These are phyloP conservation scores for Parnassius glacialis DNA, from an alignment of 2,888 invertebrate species.

Conservation along the genomic window DNA sequence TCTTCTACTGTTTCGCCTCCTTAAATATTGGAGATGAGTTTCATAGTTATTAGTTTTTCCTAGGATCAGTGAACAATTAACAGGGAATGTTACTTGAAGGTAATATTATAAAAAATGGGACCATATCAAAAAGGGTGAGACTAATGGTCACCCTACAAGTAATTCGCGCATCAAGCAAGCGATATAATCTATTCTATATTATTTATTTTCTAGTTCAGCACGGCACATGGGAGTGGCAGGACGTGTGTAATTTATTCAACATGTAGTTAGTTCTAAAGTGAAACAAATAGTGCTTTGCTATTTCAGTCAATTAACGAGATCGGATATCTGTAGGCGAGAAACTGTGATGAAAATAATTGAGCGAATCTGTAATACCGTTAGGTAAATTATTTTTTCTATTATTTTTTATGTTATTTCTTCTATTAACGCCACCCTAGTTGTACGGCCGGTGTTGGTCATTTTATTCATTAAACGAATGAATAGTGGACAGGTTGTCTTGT, in stretches of 20 bases:
- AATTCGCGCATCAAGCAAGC: constrained; percentile 1
- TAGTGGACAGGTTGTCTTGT: too few species aligned
- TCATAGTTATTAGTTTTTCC: too few species aligned
- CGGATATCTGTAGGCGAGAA: background rate
- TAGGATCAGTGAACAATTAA: too few species aligned
- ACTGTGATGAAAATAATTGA: background rate
- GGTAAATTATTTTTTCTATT: background rate
- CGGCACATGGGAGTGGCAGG: constrained; percentile 2
- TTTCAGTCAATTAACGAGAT: constrained; percentile 8
- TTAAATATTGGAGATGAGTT: too few species aligned
- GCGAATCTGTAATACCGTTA: background rate
- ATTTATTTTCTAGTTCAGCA: constrained; percentile 13
- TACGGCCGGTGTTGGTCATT: background rate
- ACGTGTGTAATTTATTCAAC: constrained; percentile 4
- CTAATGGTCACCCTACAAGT: constrained; percentile 7
- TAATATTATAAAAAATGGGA: background rate
- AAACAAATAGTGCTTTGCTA: constrained; percentile 5
- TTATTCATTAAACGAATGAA: background rate
- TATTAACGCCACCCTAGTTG: background rate
- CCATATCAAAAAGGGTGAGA: background rate
- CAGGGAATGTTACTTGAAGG: too few species aligned
- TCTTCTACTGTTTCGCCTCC: too few species aligned
- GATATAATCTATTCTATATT: background rate
- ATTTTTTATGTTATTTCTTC: background rate
- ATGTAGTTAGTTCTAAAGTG: constrained; percentile 9